Conservation (phyloP, 2,888 invertebrate species). For the Agrochola litura region DNA sequence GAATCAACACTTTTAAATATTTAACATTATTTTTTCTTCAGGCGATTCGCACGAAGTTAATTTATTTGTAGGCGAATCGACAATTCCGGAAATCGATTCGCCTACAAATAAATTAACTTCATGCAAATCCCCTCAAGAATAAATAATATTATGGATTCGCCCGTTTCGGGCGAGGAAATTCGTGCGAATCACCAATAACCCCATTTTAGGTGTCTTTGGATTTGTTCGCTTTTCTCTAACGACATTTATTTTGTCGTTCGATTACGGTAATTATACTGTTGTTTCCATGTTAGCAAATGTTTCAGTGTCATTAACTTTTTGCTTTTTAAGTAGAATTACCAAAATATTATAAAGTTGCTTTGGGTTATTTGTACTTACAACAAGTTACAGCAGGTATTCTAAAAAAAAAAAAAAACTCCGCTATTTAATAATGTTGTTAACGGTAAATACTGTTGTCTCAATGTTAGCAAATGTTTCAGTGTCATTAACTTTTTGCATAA, state of each 20-base stretch:
- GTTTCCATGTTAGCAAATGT: constrained; percentile 5
- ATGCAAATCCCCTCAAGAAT: too few species aligned
- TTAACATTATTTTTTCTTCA: too few species aligned
- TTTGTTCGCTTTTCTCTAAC: constrained; percentile 9
- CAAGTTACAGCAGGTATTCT: neutral
- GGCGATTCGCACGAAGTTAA: too few species aligned
- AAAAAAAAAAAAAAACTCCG: too few species aligned
- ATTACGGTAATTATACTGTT: constrained; percentile 28
- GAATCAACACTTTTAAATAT: too few species aligned
- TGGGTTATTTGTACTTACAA: neutral
- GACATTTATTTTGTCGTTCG: constrained; percentile 32
- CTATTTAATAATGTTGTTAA: too few species aligned
- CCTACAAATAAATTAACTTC: too few species aligned
- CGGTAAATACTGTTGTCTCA: constrained; percentile 19
- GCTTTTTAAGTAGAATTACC: neutral
- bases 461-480: neutral
- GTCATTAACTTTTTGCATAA: neutral
- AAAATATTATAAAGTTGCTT: neutral
- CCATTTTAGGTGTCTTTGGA: neutral
- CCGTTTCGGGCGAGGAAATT: too few species aligned
- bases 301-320: neutral
- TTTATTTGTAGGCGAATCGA: too few species aligned
- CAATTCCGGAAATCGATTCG: too few species aligned
- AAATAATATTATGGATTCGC: too few species aligned
- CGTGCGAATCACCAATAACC: too few species aligned